Base-by-base conservation (phyloP, 1,140 invertebrate species). In the Listronotus bonariensis region DNA sequence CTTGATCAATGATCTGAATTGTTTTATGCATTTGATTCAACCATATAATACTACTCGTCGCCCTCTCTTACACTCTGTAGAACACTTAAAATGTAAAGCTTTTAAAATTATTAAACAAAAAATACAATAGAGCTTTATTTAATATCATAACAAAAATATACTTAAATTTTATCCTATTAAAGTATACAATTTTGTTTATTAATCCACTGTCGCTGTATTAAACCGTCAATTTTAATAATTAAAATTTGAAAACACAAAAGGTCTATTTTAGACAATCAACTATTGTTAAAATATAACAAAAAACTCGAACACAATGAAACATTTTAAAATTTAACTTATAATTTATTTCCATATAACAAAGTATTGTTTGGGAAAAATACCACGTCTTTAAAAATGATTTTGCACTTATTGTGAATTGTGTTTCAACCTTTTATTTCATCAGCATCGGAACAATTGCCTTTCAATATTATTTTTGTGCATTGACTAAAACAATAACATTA, bases 291-390 rank as follows among this genome's bases (percentile, higher is more conserved):
- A 32, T 46, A 31, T 45, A 46, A 18, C 42, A 46, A 46, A 42
- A 58, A 58, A 17, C n/a, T 6, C 18, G 34, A 36, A 32, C 20
- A 58, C 55, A 58, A 58, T 58, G 55, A 46, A 58, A 48, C 31
- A 41, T n/a, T 45, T 58, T 58, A 58, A 58, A 58, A 45, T 58
- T 58, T 45, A 58, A 58, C 55, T 46, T 46, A 58, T 45, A 58
- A 45, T 32, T 58, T 58, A 46, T 58, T 58, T 58, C 40, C 42
- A 20, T 46, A 17, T 38, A 18, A 14, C 34, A 36, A 34, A 41
- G 52, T 36, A 58, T 58, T 58, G 55, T 58, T 58, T 17, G 54
- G 10, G 40, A 15, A 54, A 54, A 54, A 52, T 10, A 41, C 26
- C 18, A 45, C 55, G 55, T 43, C 20, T 58, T 58, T 43, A 17